phyloP scores from a whole-genome alignment of 2,888 invertebrate genomes.

The Tillus elongatus region DNA sequence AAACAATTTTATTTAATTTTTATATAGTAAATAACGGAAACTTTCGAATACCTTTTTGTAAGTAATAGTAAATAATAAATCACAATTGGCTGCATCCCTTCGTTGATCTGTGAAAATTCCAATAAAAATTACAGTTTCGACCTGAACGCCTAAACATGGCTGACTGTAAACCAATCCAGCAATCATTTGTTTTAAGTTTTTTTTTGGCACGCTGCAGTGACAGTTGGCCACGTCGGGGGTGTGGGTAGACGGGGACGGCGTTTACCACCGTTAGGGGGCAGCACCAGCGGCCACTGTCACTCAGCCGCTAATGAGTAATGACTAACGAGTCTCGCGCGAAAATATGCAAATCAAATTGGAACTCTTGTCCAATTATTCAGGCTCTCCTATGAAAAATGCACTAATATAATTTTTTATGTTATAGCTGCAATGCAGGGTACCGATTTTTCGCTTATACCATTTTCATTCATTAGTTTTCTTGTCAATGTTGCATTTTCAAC shows the following conservation, averaged over 20 bases:
- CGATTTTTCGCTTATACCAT: no score
- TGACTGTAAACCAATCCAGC: conserved; percentile 39
- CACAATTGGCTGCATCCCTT: no score
- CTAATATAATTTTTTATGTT: conserved; percentile 32
- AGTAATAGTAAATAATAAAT: no score
- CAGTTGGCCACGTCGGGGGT: conserved; percentile 33
- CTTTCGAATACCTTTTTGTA: no score
- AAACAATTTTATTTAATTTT: no score
- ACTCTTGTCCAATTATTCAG: conserved; percentile 42
- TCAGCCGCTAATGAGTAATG: conserved; percentile 43
- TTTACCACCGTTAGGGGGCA: conserved; percentile 26
- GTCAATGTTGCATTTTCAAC: no score
- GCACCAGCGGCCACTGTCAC: conserved; percentile 35
- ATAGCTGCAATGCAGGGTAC: neutral
- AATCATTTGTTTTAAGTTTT: conserved; percentile 40
- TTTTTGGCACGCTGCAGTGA: conserved; percentile 36
- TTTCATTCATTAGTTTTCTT: no score
- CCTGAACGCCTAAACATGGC: conserved; percentile 39
- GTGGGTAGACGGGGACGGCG: conserved; percentile 19
- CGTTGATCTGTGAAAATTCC: no score
- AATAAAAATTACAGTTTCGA: no score
- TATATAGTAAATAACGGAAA: no score
- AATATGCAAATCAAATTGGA: conserved; percentile 45
- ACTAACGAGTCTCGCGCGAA: conserved; percentile 44
- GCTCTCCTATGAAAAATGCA: conserved; percentile 33